phyloP scores from a whole-genome alignment of 2,113 vertebrate species.

The Mohoua ochrocephala region DNA sequence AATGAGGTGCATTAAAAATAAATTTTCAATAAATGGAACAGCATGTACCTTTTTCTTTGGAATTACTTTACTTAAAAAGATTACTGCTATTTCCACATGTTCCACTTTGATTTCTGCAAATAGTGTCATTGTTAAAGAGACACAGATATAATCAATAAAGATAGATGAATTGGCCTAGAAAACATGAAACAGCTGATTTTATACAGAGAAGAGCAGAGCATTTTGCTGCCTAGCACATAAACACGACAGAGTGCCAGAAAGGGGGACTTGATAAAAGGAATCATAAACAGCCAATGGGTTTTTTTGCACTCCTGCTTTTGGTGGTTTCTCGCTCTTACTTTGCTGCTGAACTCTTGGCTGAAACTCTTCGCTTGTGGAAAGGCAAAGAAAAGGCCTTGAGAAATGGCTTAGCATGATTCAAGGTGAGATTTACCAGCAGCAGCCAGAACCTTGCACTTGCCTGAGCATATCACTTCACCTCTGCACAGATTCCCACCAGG shows the following conservation, averaged over 20 bases:
- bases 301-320: background rate
- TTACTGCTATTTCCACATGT: background rate
- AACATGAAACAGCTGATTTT: background rate
- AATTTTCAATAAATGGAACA: background rate
- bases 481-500: background rate
- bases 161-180: background rate
- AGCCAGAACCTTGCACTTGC: background rate
- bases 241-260: background rate
- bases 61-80: background rate
- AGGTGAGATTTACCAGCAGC: background rate
- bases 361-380: background rate
- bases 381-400: background rate
- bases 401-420: background rate
- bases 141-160: background rate
- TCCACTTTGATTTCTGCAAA: background rate
- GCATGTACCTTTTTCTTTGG: background rate
- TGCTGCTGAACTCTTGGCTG: background rate
- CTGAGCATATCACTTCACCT: background rate
- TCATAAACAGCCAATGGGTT: accelerated
- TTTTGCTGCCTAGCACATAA: background rate
- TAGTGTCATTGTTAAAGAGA: background rate
- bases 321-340: background rate
- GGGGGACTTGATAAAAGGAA: background rate
- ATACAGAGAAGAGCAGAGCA: background rate
- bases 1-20: background rate